Percentiles rank a stretch among this genome's conserved stretches.
phyloP scores from a whole-genome alignment of 1,140 invertebrate species.

The Phortica variegata region DNA sequence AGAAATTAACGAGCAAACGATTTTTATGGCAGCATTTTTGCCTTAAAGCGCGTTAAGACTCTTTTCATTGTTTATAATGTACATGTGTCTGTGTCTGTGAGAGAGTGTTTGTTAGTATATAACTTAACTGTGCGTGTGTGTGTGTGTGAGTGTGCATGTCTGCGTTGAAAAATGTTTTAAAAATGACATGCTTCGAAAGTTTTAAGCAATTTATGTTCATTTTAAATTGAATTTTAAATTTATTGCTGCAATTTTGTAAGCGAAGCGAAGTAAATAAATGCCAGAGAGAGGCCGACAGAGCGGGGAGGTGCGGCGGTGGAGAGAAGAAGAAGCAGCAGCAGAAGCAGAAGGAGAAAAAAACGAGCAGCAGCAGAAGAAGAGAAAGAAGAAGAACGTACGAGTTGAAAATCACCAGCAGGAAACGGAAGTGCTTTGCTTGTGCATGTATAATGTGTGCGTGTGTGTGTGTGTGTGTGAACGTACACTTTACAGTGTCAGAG shows the following conservation, averaged over 20 bases:
- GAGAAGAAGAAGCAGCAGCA: no score
- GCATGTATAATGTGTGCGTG: conserved; percentile 9
- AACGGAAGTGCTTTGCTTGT: conserved; percentile 44
- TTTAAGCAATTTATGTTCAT: conserved; percentile 56
- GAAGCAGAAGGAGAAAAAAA: no score
- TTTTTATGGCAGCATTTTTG: conserved; percentile 53
- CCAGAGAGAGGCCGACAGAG: no score
- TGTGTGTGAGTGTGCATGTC: conserved; percentile 21
- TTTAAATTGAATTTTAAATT: conserved; percentile 57
- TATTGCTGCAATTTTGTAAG: conserved; percentile 52
- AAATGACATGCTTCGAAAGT: conserved; percentile 56
- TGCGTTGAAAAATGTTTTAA: conserved; percentile 56
- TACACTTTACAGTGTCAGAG: conserved; percentile 48
- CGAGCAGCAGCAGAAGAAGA: no score
- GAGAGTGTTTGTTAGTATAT: conserved; percentile 7
- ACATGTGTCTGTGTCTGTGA: conserved; percentile 4
- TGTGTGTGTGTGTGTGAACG: conserved; percentile 20
- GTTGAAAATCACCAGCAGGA: conserved; percentile 11
- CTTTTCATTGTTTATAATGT: conserved; percentile 23
- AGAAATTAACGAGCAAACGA: conserved; percentile 55
- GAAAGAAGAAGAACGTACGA: no score
- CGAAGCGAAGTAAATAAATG: conserved; percentile 14
- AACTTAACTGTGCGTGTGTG: no score
- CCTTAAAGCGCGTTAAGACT: conserved; percentile 52
- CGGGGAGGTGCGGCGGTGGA: no score